These are phyloP conservation scores for Halichoerus grypus DNA, from an alignment of 2,113 vertebrate genomes.

Conservation along the genomic window DNA sequence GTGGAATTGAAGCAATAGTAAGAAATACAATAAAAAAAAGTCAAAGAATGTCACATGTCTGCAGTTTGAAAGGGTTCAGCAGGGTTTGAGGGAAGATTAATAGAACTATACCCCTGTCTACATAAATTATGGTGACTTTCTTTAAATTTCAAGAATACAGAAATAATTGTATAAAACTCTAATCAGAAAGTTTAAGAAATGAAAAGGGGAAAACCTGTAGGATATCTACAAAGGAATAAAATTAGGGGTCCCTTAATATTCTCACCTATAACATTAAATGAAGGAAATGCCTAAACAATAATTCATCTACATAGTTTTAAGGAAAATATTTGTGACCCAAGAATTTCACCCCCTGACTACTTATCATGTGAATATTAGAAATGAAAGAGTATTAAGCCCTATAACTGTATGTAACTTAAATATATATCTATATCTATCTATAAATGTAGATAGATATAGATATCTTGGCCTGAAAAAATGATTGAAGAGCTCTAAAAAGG, in stretches of 20 bases:
- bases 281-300: neutral
- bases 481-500: neutral
- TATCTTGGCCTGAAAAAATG: neutral
- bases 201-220: neutral
- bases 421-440: neutral
- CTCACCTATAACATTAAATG: neutral
- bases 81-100: conserved; percentile 1
- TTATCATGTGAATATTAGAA: neutral
- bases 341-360: neutral
- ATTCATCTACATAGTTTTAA: neutral
- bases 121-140: neutral
- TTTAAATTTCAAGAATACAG: neutral
- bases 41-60: neutral
- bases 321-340: neutral
- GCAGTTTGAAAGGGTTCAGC: neutral
- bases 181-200: neutral
- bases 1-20: neutral
- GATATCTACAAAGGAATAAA: neutral
- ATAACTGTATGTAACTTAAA: neutral
- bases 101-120: neutral
- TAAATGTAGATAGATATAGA: neutral
- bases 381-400: neutral
- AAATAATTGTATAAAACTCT: neutral
- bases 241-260: neutral
- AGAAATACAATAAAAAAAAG: neutral